Evolutionary conservation across 2,888 invertebrate species (phyloP).

Genomic region (Pseudeuparius sepicola): DNA sequence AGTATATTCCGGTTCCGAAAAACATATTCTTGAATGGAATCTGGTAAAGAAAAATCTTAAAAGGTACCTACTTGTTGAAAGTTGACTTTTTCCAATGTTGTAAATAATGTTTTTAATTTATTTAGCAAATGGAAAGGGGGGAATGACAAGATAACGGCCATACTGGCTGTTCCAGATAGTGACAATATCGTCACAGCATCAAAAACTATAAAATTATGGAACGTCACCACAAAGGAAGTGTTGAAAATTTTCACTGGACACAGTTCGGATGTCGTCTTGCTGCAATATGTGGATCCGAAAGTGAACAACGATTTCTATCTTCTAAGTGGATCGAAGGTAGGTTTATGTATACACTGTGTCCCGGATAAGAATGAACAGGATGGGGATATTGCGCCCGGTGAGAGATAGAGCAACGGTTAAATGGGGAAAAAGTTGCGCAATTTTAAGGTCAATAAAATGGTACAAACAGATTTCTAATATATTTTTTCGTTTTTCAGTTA

Average conservation of each 20-base stretch:
- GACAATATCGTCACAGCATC: constrained; percentile 37
- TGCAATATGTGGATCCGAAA: constrained; percentile 35
- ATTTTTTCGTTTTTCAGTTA: too few species aligned
- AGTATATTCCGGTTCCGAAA: constrained; percentile 46
- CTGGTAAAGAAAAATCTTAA: constrained; percentile 40
- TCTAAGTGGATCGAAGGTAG: constrained; percentile 40
- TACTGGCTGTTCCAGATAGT: constrained; percentile 49
- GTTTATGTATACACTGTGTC: too few species aligned
- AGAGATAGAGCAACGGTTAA: too few species aligned
- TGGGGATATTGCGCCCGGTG: too few species aligned
- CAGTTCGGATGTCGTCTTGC: constrained; percentile 45
- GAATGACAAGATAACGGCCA: constrained; percentile 46
- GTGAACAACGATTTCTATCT: constrained; percentile 35
- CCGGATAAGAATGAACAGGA: too few species aligned
- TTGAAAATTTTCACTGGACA: constrained; percentile 57
- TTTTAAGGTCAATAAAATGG: too few species aligned
- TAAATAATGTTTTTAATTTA: constrained; percentile 16
- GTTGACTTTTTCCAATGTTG: neutral
- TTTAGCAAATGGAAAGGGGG: constrained; percentile 57
- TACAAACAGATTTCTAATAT: constrained; percentile 10
- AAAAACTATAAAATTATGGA: constrained; percentile 52
- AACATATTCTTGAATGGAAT: constrained; percentile 48
- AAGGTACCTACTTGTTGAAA: constrained; percentile 33
- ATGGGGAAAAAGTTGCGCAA: too few species aligned
- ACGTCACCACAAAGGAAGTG: constrained; percentile 47